Conservation (phyloP, 2,888 invertebrate species). For the Eupithecia abbreviata region DNA sequence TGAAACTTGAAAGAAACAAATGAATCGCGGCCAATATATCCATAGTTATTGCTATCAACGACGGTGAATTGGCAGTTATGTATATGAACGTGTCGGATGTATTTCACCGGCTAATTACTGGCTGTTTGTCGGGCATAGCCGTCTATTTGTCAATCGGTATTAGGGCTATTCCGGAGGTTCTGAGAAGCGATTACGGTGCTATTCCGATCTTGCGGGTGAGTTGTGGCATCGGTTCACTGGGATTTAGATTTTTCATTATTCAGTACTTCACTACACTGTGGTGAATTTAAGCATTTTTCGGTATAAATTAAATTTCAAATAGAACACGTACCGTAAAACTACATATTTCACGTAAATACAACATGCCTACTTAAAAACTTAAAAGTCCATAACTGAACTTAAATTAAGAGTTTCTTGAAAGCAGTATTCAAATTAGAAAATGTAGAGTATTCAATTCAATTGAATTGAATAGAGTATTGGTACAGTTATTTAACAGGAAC, state of each 20-base stretch:
- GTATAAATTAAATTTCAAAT: neutral
- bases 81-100: slow-evolving; percentile 5
- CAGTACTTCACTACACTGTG: neutral
- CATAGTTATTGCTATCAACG: slow-evolving; percentile 5
- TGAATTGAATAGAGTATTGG: neutral
- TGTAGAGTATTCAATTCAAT: too few species aligned
- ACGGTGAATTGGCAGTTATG: neutral
- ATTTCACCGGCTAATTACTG: slow-evolving; percentile 27
- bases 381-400: too few species aligned
- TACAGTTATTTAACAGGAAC: neutral
- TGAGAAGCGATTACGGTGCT: slow-evolving; percentile 42
- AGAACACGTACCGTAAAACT: neutral
- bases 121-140: slow-evolving; percentile 18
- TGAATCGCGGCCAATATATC: neutral
- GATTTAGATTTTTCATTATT: neutral
- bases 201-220: slow-evolving; percentile 28
- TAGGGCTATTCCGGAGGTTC: slow-evolving; percentile 44
- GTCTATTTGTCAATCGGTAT: slow-evolving; percentile 52
- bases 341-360: neutral
- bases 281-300: neutral
- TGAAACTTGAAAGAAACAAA: neutral
- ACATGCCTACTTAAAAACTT: neutral
- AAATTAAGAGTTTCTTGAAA: too few species aligned
- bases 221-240: neutral
- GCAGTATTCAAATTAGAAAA: too few species aligned